These are phyloP conservation scores for Heliconius aoede DNA, from an alignment of 2,888 invertebrate genomes.

Conservation along the genomic window DNA sequence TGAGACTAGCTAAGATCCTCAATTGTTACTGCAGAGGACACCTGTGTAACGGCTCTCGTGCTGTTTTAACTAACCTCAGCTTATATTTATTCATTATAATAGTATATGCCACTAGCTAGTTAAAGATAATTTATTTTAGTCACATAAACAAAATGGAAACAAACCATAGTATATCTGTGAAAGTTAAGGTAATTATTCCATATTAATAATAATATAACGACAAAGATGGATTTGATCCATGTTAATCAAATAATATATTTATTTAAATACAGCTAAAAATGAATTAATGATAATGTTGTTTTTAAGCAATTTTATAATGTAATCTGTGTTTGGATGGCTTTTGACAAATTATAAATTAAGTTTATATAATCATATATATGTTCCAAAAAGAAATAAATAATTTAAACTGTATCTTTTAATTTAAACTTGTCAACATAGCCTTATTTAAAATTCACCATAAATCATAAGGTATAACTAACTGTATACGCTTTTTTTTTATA, in stretches of 20 bases:
- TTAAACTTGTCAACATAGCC: neutral
- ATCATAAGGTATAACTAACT: neutral
- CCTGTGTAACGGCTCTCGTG: slow-evolving; percentile 85
- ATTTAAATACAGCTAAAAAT: neutral
- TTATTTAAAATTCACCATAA: neutral
- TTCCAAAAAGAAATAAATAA: neutral
- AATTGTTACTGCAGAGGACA: slow-evolving; percentile 90
- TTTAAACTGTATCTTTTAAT: too few species aligned
- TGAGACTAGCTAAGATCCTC: slow-evolving; percentile 82
- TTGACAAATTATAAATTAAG: neutral
- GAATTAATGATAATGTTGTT: neutral
- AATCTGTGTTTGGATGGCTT: neutral
- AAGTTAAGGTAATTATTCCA: slow-evolving; percentile 4
- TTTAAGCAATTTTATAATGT: too few species aligned
- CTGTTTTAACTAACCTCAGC: neutral
- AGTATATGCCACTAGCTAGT: slow-evolving; percentile 41
- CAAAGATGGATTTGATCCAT: slow-evolving; percentile 13
- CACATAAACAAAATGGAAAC: neutral
- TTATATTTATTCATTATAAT: slow-evolving; percentile 38
- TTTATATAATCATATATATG: neutral
- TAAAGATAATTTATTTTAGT: neutral
- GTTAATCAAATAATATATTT: neutral
- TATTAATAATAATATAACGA: neutral
- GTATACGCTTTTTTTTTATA: too few species aligned
- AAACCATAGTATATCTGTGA: neutral